Evolutionary conservation across 2,797 vertebrate species (phyloP).

Genomic region (Gallirallus australis): DNA sequence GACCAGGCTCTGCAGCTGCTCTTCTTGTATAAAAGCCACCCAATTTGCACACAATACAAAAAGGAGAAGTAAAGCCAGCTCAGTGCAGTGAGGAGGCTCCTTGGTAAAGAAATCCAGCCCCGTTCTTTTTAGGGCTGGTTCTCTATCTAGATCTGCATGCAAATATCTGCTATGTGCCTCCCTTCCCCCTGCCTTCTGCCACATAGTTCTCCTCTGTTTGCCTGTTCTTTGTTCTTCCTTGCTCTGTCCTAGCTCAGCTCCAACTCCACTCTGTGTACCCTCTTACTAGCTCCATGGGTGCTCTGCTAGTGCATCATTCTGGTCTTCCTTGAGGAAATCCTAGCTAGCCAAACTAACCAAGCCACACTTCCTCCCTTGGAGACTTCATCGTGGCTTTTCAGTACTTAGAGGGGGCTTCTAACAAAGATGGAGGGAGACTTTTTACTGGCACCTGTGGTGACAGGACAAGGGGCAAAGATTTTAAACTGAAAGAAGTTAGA

Average conservation of each 20-base stretch:
- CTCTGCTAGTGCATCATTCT: background rate
- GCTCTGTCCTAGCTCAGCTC: background rate
- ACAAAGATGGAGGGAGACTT: background rate
- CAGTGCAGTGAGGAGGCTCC: background rate
- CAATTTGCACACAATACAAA: background rate
- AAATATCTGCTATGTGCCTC: background rate
- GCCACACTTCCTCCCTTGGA: background rate
- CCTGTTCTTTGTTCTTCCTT: background rate
- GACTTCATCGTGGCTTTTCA: background rate
- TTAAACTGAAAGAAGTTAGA: background rate
- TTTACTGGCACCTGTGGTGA: background rate
- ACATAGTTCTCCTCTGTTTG: background rate
- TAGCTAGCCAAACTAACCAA: background rate
- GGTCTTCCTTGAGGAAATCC: background rate
- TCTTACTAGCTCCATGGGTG: background rate
- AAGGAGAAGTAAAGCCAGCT: background rate
- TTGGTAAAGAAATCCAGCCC: background rate
- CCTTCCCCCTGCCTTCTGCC: background rate
- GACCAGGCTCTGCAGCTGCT: background rate
- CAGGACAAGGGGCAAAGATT: background rate
- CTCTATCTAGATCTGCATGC: background rate
- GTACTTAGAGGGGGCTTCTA: background rate
- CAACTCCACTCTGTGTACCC: background rate
- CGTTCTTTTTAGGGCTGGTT: background rate
- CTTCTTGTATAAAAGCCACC: background rate